Base-by-base conservation (phyloP, 1,140 invertebrate genomes). In the Varroa destructor region DNA sequence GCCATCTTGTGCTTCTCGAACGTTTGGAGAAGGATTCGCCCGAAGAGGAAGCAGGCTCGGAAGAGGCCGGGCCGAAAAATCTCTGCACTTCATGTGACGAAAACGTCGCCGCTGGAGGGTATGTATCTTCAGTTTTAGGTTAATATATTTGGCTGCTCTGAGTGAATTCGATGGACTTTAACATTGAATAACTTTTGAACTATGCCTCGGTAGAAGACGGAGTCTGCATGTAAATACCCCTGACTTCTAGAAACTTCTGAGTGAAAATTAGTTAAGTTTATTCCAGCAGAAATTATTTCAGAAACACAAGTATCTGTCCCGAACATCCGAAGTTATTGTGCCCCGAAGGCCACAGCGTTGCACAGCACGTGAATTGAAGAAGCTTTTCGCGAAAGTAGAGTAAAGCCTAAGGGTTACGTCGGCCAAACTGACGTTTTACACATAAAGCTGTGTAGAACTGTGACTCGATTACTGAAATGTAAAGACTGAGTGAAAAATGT, bases 21-120 rank as follows among this genome's bases (percentile, higher is more conserved):
- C 82, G 77, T 77, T 77, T 74, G 78, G 79, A 75, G 74, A 71
- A 78, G 67, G 76, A 80, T 42, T 73, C 73, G 56, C 55, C 73
- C 14, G 73, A 74, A 43, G 76, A 76, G 14, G 73, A 75, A 55
- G 76, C 78, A 37, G 72, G 73, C 70, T 76, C 77, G 4, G 80
- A 82, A 70, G 86, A 87, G 72, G 84, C 87, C 70, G 73, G 73
- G 74, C 71, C 58, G 57, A 73, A 46, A 72, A 70, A 74, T 76
- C 86, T 86, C 77, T 93, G 90, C 80, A 91, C 86, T 74, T 90
- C 87, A 76, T 93, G 90, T 80, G 87, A 87, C 72, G 90, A 93
- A 76, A 86, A 88, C 75, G 86, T 87, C 70, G 82, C 84, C 12
- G 89, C 89, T 55, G 87, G 88, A 40, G 89, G 87, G 76, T 92